Evolutionary conservation across 2,797 vertebrate genomes (phyloP), one percentile per base, ranked within the genome.

Genomic region (Labroides dimidiatus): DNA sequence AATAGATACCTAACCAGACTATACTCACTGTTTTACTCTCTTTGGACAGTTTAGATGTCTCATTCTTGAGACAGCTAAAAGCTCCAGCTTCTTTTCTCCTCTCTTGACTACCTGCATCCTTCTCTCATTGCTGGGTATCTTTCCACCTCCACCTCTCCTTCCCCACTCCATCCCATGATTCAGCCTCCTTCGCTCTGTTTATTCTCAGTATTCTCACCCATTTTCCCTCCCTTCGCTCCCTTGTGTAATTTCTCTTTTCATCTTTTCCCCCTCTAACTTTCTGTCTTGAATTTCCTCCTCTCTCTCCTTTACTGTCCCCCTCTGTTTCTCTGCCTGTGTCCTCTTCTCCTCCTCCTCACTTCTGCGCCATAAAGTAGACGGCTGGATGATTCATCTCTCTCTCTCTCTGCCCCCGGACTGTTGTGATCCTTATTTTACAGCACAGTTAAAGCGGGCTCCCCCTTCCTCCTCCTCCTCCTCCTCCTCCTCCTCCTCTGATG

Each of bases 361-460:
- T 56, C 69, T 86, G 82, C 77, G 72, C 27, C 78, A 82, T 84
- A 74, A 76, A 84, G 76, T 81, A 66, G 77, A 89, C 37, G 57
- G 65, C 78, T 68, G 75, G 77, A 79, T 89, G 87, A 87, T 84
- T 89, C 83, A 87, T 88, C 70, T 62, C 48, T 74, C 70, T 62
- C 48, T 74, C 69, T 13, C 53, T 69, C 72, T 68, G 73, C 86
- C 72, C 73, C 69, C 69, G 30, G 75, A 85, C 77, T 78, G 69
- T 81, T 85, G 84, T 77, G 82, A 84, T 86, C 78, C 82, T 82
- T 75, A 66, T 81, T 87, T 85, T 81, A 78, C 79, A 75, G 79
- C 84, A 76, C 79, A 65, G 70, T 75, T 79, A 72, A 75, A 78
- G 52, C 48, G 37, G 73, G 76, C 64, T 77, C 65, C 75, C 70